Conservation (phyloP, 2,888 invertebrate genomes). For the Dolomedes plantarius region DNA sequence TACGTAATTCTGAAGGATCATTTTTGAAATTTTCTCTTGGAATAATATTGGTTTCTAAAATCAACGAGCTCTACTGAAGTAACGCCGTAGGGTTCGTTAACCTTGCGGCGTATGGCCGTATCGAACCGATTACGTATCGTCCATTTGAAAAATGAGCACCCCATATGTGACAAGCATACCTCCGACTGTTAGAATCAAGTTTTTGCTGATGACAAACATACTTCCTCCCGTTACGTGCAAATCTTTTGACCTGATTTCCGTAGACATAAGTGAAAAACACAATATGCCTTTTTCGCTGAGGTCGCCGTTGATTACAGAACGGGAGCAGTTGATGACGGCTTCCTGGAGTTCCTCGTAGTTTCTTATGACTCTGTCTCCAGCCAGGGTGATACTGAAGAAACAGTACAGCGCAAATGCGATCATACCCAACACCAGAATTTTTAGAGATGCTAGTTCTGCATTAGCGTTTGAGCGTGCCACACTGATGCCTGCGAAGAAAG, state of each 20-base stretch:
- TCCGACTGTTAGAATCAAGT: constrained; percentile 31
- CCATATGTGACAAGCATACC: constrained; percentile 44
- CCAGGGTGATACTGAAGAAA: constrained; percentile 19
- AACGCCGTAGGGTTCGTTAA: too few relatives aligned
- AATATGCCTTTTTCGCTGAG: background rate
- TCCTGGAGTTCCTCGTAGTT: constrained; percentile 17
- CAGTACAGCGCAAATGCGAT: background rate
- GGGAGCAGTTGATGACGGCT: background rate
- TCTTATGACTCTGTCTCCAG: constrained; percentile 15
- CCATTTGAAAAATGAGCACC: constrained; percentile 45
- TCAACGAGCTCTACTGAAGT: too few relatives aligned
- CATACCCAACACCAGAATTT: background rate
- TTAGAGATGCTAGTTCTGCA: background rate
- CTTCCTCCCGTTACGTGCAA: constrained; percentile 40
- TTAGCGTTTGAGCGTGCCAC: background rate
- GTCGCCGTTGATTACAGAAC: background rate
- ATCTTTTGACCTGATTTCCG: constrained; percentile 4
- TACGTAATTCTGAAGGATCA: too few relatives aligned
- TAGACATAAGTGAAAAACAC: background rate
- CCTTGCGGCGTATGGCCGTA: too few relatives aligned
- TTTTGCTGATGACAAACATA: constrained; percentile 42
- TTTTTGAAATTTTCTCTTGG: too few relatives aligned
- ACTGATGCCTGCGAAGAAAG: constrained; percentile 21
- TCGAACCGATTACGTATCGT: too few relatives aligned
- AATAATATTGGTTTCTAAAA: too few relatives aligned